Evolutionary conservation across 2,888 invertebrate species (phyloP).

Genomic region (Bugulina stolonifera): DNA sequence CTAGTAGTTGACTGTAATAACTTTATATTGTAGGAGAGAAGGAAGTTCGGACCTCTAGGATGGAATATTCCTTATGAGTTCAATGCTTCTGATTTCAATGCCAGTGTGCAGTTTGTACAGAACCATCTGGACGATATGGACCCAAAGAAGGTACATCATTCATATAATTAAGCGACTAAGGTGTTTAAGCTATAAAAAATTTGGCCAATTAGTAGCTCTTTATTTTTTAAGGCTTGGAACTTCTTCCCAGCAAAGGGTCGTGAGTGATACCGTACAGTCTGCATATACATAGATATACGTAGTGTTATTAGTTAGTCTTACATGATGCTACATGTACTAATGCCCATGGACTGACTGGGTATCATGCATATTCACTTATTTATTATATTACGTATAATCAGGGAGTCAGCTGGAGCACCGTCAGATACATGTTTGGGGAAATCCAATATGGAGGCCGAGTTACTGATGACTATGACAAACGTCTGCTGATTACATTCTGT

Average conservation of each 20-base stretch:
- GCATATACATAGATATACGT: no score
- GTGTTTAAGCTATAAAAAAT: no score
- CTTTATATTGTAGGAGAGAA: conserved; percentile 38
- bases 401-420: conserved; percentile 52
- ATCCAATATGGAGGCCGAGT: conserved; percentile 55
- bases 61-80: conserved; percentile 54
- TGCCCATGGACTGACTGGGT: no score
- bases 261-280: no score
- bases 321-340: no score
- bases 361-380: no score
- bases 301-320: no score
- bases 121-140: conserved; percentile 53
- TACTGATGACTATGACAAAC: conserved; percentile 54
- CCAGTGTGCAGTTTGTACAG: conserved; percentile 52
- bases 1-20: no score
- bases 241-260: no score
- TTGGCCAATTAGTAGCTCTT: no score
- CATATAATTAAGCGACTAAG: no score
- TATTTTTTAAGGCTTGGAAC: no score
- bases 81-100: conserved; percentile 51
- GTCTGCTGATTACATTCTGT: conserved; percentile 53
- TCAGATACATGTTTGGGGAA: conserved; percentile 55
- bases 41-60: conserved; percentile 54
- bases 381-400: conserved; percentile 33
- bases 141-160: conserved; percentile 48